Conservation (phyloP, 2,888 invertebrate genomes). For the Pammene aurita region DNA sequence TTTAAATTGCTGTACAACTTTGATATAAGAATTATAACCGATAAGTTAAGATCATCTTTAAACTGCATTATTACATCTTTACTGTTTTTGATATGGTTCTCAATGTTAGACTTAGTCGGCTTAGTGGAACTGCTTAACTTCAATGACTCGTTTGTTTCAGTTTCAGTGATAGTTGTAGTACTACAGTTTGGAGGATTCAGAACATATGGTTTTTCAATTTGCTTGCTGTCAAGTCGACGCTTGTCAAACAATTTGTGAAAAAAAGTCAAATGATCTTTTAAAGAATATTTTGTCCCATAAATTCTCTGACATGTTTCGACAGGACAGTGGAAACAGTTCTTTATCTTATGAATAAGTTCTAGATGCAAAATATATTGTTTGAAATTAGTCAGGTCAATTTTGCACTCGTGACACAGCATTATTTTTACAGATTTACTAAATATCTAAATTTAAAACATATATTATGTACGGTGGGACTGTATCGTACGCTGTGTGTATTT, state of each 20-base stretch:
- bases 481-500: conserved; percentile 16
- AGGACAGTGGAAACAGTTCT: conserved; percentile 9
- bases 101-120: background rate
- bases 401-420: background rate
- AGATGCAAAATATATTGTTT: too few relatives aligned
- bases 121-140: conserved; percentile 8
- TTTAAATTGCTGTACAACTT: conserved; percentile 17
- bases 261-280: conserved; percentile 23
- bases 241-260: conserved; percentile 18
- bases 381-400: too few relatives aligned
- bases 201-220: background rate
- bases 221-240: conserved; percentile 15
- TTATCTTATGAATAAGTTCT: conserved; percentile 6
- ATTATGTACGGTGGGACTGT: conserved; percentile 16
- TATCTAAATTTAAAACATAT: conserved; percentile 13
- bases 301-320: conserved; percentile 10
- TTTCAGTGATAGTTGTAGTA: conserved; percentile 15
- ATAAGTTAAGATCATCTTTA: conserved; percentile 9
- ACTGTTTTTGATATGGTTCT: conserved; percentile 4
- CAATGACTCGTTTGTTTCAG: background rate
- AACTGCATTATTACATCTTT: conserved; percentile 11
- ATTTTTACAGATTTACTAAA: background rate
- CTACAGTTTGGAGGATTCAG: background rate
- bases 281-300: conserved; percentile 17
- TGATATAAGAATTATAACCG: conserved; percentile 13